phyloP scores from a whole-genome alignment of 2,797 vertebrate genomes.

The Orientallactaga sibirica region DNA sequence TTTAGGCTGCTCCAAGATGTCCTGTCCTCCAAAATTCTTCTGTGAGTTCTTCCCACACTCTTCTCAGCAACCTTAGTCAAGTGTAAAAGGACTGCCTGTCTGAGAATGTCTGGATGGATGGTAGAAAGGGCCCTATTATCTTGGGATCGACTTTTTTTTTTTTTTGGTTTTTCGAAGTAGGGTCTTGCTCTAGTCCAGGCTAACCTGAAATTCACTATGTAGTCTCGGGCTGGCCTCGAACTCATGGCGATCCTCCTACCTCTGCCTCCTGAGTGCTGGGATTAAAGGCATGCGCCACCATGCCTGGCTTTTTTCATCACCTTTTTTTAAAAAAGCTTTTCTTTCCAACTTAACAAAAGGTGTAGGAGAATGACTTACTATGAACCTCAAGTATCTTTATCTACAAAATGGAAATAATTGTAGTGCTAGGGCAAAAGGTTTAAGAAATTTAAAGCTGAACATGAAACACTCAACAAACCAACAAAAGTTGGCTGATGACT shows the following conservation, averaged over 20 bases:
- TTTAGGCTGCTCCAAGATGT: neutral
- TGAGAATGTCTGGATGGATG: slow-evolving; percentile 1
- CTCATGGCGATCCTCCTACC: no score
- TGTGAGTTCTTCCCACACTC: neutral
- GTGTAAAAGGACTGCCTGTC: neutral
- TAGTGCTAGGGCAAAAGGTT: slow-evolving; percentile 10
- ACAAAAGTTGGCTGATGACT: slow-evolving; percentile 7
- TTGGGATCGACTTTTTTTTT: neutral
- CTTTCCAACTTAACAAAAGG: slow-evolving; percentile 40
- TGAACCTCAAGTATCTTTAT: slow-evolving; percentile 39
- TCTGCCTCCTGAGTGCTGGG: no score
- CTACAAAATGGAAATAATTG: slow-evolving; percentile 63
- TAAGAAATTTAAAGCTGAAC: slow-evolving; percentile 58
- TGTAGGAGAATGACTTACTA: slow-evolving; percentile 23
- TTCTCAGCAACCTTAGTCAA: neutral
- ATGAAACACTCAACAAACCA: slow-evolving; percentile 62
- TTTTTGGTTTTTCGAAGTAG: no score
- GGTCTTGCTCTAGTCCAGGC: no score
- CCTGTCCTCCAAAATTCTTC: neutral
- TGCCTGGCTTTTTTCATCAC: no score
- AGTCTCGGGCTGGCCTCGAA: no score
- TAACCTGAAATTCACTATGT: no score
- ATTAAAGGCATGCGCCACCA: no score
- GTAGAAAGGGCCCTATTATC: neutral
- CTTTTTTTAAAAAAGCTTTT: no score